phyloP scores from a whole-genome alignment of 2,797 vertebrate species.

The Tarsius wallacei region DNA sequence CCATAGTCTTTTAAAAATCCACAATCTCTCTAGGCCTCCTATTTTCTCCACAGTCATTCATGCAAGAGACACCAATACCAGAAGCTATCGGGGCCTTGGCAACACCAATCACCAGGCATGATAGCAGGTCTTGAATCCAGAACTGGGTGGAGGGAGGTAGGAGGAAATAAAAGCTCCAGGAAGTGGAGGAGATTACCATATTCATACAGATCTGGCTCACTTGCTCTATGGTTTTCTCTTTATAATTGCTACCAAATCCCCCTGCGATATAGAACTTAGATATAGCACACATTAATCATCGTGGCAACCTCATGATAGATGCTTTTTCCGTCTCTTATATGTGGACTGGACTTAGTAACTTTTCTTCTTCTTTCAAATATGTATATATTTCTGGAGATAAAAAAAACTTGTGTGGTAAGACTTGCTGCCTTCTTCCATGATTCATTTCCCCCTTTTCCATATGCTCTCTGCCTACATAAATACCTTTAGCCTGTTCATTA shows the following conservation, averaged over 20 bases:
- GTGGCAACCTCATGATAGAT: background rate
- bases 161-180: constrained; percentile 10
- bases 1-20: constrained; percentile 7
- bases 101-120: background rate
- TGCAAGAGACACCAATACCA: background rate
- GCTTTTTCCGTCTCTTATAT: background rate
- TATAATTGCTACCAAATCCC: constrained; percentile 1
- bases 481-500: constrained; percentile 92
- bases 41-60: constrained; percentile 28
- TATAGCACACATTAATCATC: background rate
- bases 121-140: constrained; percentile 59
- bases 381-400: constrained; percentile 78
- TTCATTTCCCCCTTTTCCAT: constrained; percentile 88
- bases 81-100: constrained; percentile 46
- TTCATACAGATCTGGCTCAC: constrained; percentile 36
- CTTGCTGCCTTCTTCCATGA: constrained; percentile 84
- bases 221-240: background rate
- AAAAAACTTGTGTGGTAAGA: constrained; percentile 85
- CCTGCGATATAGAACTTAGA: background rate
- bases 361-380: constrained; percentile 54
- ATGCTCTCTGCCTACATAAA: constrained; percentile 92
- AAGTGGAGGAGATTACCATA: constrained; percentile 47
- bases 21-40: background rate
- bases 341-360: constrained; percentile 31
- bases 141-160: background rate